Percentiles rank a stretch among this genome's conserved stretches.
Evolutionary conservation across 2,888 invertebrate species (phyloP).

Genomic region (Suillia variegata): DNA sequence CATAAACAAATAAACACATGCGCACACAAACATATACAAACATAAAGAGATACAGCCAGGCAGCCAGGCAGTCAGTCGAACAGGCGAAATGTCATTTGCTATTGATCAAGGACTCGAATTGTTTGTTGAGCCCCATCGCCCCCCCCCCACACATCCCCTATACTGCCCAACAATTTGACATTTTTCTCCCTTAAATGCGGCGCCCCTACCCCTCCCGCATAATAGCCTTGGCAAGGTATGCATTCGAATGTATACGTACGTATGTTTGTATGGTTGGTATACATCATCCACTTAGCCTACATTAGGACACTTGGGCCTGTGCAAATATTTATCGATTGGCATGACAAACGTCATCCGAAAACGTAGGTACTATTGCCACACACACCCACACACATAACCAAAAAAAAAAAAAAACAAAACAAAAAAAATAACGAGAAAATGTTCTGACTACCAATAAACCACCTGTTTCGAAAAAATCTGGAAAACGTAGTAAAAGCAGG

Average conservation of each 20-base stretch:
- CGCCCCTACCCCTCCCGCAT: too few species aligned
- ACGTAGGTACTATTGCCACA: neutral
- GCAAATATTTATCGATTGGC: conserved; percentile 52
- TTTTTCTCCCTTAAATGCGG: too few species aligned
- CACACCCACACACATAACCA: neutral
- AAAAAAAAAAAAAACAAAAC: neutral
- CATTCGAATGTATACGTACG: neutral
- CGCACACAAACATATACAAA: neutral
- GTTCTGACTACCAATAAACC: conserved; percentile 21
- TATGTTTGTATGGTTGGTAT: too few species aligned
- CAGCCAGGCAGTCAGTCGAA: neutral
- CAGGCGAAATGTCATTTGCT: conserved; percentile 34
- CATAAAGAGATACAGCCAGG: neutral
- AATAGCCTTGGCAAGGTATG: conserved; percentile 28
- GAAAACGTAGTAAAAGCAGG: conserved; percentile 3
- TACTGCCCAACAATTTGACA: too few species aligned
- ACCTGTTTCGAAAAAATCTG: conserved; percentile 21
- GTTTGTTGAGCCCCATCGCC: conserved; percentile 6
- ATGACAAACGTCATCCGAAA: conserved; percentile 37
- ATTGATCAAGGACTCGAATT: conserved; percentile 36
- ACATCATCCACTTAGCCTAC: conserved; percentile 39
- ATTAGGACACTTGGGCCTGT: conserved; percentile 36
- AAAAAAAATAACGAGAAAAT: conserved; percentile 12
- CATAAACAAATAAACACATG: neutral
- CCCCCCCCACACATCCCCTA: too few species aligned